These are phyloP conservation scores for Drosophila neutralis DNA, from an alignment of 2,888 invertebrate genomes.

Conservation along the genomic window DNA sequence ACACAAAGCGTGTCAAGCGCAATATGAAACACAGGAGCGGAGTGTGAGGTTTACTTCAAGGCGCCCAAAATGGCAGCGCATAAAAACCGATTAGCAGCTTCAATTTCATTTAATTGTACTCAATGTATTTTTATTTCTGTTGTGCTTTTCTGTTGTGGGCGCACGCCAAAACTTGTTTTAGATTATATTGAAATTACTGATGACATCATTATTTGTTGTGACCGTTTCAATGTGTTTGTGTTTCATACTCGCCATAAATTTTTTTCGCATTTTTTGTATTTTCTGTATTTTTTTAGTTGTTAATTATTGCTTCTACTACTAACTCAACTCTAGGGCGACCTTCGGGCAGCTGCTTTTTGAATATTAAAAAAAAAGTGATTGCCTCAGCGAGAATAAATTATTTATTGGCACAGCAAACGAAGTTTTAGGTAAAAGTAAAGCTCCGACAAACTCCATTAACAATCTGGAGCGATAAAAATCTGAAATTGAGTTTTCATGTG, in stretches of 20 bases:
- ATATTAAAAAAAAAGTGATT: slow-evolving; percentile 42
- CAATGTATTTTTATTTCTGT: background rate
- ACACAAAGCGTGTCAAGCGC: slow-evolving; percentile 63
- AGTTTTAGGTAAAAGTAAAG: slow-evolving; percentile 6
- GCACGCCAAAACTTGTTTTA: slow-evolving; percentile 66
- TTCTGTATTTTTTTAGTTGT: slow-evolving; percentile 22
- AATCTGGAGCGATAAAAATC: slow-evolving; percentile 24
- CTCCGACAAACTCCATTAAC: slow-evolving; percentile 31
- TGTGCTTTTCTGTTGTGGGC: slow-evolving; percentile 26
- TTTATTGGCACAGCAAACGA: slow-evolving; percentile 4
- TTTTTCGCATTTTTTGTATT: slow-evolving; percentile 8
- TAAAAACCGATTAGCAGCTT: slow-evolving; percentile 19
- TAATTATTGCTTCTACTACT: slow-evolving; percentile 69
- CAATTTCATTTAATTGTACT: slow-evolving; percentile 40
- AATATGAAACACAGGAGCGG: slow-evolving; percentile 49
- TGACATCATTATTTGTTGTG: slow-evolving; percentile 75
- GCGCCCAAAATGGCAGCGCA: slow-evolving; percentile 6
- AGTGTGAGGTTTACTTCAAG: slow-evolving; percentile 8
- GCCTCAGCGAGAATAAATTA: slow-evolving; percentile 15
- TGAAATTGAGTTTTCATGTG: background rate
- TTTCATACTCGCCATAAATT: slow-evolving; percentile 4
- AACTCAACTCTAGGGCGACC: slow-evolving; percentile 75
- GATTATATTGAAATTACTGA: slow-evolving; percentile 65
- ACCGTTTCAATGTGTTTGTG: slow-evolving; percentile 45
- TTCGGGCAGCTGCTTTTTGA: slow-evolving; percentile 38